Evolutionary conservation across 2,113 vertebrate genomes (phyloP), one percentile per base, ranked within the genome.

Genomic region (Sprattus sprattus): DNA sequence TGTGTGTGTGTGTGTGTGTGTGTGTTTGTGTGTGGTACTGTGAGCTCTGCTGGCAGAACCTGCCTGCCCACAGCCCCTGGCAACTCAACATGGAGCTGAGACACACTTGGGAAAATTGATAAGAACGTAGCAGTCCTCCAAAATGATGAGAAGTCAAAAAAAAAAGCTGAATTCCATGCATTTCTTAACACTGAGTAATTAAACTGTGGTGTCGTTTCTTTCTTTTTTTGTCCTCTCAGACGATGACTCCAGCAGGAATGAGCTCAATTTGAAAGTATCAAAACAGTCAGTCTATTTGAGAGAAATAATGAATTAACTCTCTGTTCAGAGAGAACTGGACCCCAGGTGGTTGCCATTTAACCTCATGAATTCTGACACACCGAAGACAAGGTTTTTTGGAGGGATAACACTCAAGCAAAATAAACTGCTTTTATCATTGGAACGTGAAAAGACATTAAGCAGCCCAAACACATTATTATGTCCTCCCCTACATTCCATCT

Each of bases 41-140:
- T 71, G n/a, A 71, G n/a, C n/a, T 28, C n/a, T 32, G 64, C 8
- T 71, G 64, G 25, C 64, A 71, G 11, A 32, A 71, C 15, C 64
- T 71, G n/a, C 64, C 54, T 28, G 25, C 64, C 25, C 28, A 71
- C 11, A 71, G 8, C 64, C 64, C 64, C 64, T 71, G 64, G 6
- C 25, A 71, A n/a, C 64, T 71, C 64, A 71, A 71, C 64, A 71
- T 71, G 25, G 64, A 71, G 64, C 64, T 71, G 64, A 71, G 64
- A 13, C 25, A 32, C 64, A 28, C 64, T 32, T 71, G 64, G 64
- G 64, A 25, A 71, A 71, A 71, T 71, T 67, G 60, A 67, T 67
- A 67, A 67, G 60, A n/a, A 67, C 1, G n/a, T 10, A 67, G 60
- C 60, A 25, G 11, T 28, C 28, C 64, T 71, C 64, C 64, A 71